Base-by-base conservation (phyloP, 2,113 vertebrate genomes). In the Stegastes partitus region DNA sequence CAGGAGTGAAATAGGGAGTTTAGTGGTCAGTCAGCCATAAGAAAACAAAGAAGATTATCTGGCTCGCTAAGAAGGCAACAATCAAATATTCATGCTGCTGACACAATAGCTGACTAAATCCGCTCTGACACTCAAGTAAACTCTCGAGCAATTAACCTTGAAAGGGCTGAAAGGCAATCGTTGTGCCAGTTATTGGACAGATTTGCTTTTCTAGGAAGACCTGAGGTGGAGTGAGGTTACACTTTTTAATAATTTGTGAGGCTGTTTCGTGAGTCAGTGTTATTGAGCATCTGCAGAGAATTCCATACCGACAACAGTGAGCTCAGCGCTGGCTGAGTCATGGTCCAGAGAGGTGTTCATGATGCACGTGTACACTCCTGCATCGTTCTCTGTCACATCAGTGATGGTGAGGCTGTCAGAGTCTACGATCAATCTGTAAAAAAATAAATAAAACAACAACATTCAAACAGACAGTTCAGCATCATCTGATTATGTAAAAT, bases 271-370 rank as follows among this genome's bases (percentile, higher is more conserved):
- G 18, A 81, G 15, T 50, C 25, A 31, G 55, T 31, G 45, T 61
- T 39, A 65, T 10, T 26, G 5, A 66, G 51, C 4, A 26, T 12
- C 42, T 11, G 6, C 10, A 22, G 26, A 65, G 86, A 45, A 34
- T 53, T 77, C 91, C 96, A 86, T 97, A 99, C 98, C 98, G 11
- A 99, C 97, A 74, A 99, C 97, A 19, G 94, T 96, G 73, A 99
- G 97, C 87, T 93, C 86, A 49, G 97, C 97, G 12, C 95, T 97
- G 93, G 97, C 97, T 5, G 97, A 97, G 75, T 96, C 97, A 0
- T 90, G 95, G 94, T 99, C 98, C 94, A 99, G 93, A 10, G 95
- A 95, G 25, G 97, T 99, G 93, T 98, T 98, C 92, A 95, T 95
- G 79, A 96, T 84, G 86, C 98, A 99, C 0, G 95, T 98, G 89